Evolutionary conservation across 2,888 invertebrate species (phyloP), one percentile per base, ranked within the genome.

Genomic region (Cotesia congregata): DNA sequence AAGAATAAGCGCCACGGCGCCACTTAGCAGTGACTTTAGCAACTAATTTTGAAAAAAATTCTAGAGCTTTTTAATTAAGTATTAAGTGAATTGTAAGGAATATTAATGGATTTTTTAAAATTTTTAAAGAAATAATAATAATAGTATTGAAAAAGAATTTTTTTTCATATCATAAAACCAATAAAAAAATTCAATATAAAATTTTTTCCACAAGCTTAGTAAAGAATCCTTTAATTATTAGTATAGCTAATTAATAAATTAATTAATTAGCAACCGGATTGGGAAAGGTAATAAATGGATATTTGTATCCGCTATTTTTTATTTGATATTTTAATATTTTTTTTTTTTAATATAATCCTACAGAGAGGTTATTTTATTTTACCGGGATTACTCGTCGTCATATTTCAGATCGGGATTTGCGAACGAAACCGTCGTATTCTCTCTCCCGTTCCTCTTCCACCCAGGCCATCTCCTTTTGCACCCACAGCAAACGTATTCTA

Each of bases 341-440:
- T 65, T 65, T 73, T 64, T 12, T 67, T 67, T 30, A 15, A 17
- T 64, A 50, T 50, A 50, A 50, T 50, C 50, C 50, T 50, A 12
- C 50, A 50, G 50, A 50, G 50, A 50, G 50, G 50, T 68, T 68
- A 68, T 41, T 68, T 41, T 68, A 68, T 68, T 83, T 81, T 80
- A 20, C 82, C 85, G 84, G 85, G 41, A 62, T 38, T 65, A 87
- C 85, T 86, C 82, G 84, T 86, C 85, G 86, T 86, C 86, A 86
- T 87, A 87, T 87, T 87, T 88, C 85, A 88, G 85, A 88, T 87
- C 84, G 86, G 87, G 87, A 88, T 87, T 87, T 87, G 86, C 83
- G 82, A 84, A 82, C 84, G 74, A 73, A 9, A 84, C 86, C 85
- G 83, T 50, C 50, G 50, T 50, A 50, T 12, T 50, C 12, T 12